Base-by-base conservation (phyloP, 1,140 invertebrate species). In the Anthonomus grandis region DNA sequence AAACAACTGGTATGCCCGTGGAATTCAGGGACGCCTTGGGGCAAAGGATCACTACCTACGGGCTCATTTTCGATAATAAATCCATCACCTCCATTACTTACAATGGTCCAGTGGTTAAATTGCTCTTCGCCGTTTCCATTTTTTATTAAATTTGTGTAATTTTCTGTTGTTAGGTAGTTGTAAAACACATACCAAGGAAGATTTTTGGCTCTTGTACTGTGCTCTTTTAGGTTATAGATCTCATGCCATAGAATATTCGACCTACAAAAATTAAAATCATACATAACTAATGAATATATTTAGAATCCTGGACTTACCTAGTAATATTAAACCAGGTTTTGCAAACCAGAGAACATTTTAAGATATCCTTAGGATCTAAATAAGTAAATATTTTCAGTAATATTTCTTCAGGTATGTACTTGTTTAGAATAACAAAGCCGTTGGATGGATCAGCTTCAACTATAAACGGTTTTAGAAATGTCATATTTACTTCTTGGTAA, bases 61-160 rank as follows among this genome's bases (percentile, higher is more conserved):
- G 74, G 74, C 34, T 51, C 55, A 31, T 60, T 45, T 64, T 76
- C 74, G 44, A 74, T 62, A 41, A 34, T 60, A 63, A 72, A 72
- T 41, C 51, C 45, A 65, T 75, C 62, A 17, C 74, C 73, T 56
- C 60, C 65, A 60, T 72, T 70, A 25, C 21, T 23, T 2, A 65
- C 27, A 24, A 74, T 72, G 6, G 56, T 61, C 74, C 74, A 75
- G 60, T 74, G 52, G 12, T 69, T 59, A 42, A 67, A 71, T 18
- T 54, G 23, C 9, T 69, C 31, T 53, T 73, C 50, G 6, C 73
- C 74, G 60, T 71, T 71, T 13, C 66, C 64, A 66, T 76, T 76
- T 64, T 69, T 67, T 8, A 76, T 44, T 12, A 75, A 44, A 64
- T 75, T 76, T 45, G 66, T 63, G 47, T 71, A 70, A 48, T 65